Base-by-base conservation (phyloP, 2,113 vertebrate genomes). In the Equus quagga region DNA sequence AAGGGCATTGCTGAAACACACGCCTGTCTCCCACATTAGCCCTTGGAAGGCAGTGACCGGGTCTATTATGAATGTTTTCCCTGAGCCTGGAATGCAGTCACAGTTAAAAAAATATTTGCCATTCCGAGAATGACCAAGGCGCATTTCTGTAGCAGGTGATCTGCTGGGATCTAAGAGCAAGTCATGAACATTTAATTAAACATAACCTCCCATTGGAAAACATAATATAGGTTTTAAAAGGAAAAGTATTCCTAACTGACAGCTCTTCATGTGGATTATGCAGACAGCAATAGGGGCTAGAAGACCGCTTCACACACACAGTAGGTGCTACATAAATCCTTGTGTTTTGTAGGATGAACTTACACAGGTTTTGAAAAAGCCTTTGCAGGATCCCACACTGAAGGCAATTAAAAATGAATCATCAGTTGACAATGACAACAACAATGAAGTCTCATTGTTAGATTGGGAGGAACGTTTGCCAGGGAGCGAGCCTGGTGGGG, bases 341-440 rank as follows among this genome's bases (percentile, higher is more conserved):
- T 36, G 41, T 6, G 33, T n/a, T 93, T 60, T 54, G 8, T 75
- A 80, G 62, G 54, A 72, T 41, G 41, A 75, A 86, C 18, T 85
- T 70, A 44, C 0, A n/a, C 1, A 41, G 49, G 36, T 75, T 87
- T 92, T 72, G 17, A 51, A 90, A 95, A 96, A 87, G 62, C 12
- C n/a, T 88, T 83, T 26, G 11, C n/a, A 56, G 84, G 86, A 86
- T 93, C 72, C 79, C 26, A 81, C 67, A 75, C 44, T 15, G 54
- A 84, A 81, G 64, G 54, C 33, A 93, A 96, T 87, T 93, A 91
- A 89, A 97, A 95, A 93, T 95, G 73, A 98, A 93, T 94, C 92
- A 94, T 44, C 12, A 8, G 78, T 93, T 91, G 70, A 96, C 70
- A 80, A 89, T 0, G 84, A 69, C 85, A 94, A 89, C 36, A 75